Evolutionary conservation across 1,140 invertebrate species (phyloP), one percentile per base, ranked within the genome.

Genomic region (Zaprionus inermis): DNA sequence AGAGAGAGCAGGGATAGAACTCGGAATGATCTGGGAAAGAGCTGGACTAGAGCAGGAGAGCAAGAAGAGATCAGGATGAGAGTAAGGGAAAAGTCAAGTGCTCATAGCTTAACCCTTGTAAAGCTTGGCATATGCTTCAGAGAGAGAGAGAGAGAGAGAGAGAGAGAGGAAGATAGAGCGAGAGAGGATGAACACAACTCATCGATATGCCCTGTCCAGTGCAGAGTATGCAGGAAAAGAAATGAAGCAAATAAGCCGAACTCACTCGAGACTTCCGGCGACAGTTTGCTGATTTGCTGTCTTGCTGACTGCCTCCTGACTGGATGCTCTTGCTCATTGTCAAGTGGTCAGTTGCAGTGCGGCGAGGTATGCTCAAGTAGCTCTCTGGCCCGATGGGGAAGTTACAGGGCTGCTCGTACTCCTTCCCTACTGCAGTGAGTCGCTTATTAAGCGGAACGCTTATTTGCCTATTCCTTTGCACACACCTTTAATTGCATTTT

Each of bases 401-500:
- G 24, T 4, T 24, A 24, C 22, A 2, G 24, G 24, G 1, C 32
- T 34, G 24, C n/a, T 5, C 0, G 0, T 3, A n/a, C 34, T 38
- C 32, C 24, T 0, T 10, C 11, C 0, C 20, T 11, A 2, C 30
- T 44, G 9, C n/a, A 34, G n/a, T n/a, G 10, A 12, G 22, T 24
- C 12, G 54, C 55, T 72, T 55, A 72, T 72, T 72, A 72, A 59
- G 51, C 56, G 14, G 57, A 28, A 38, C 32, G 71, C 36, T 67
- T 69, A 69, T 74, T 74, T 74, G 54, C 72, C 44, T 49, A 56
- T 70, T 70, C n/a, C 72, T 51, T 69, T 74, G 32, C 22, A 36
- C 22, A 36, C 66, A 69, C 52, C 52, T 75, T 63, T 75, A 75
- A 75, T 70, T 75, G 72, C 67, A 38, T 72, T 74, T 55, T 34